A percentile compares a stretch with the other conserved stretches of the same genome.
These are phyloP conservation scores for Trichopoda pennipes DNA, from an alignment of 2,888 invertebrate species.

Conservation along the genomic window DNA sequence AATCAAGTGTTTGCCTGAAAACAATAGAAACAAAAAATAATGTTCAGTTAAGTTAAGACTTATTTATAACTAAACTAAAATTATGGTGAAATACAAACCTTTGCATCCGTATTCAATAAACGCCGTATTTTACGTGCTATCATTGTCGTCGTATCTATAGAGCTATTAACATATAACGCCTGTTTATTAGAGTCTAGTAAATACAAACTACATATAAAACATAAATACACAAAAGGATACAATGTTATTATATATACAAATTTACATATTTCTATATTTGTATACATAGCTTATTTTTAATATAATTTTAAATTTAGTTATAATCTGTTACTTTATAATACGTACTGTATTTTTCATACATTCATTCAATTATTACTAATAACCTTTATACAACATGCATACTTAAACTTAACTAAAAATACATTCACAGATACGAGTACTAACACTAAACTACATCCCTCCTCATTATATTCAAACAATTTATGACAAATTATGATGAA, in stretches of 20 bases:
- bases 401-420: constrained; percentile 1
- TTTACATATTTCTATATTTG: constrained; percentile 67
- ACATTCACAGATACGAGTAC: constrained; percentile 6
- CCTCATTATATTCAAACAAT: constrained; percentile 21
- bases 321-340: constrained; percentile 62
- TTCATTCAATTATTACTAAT: constrained; percentile 11
- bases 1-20: constrained; percentile 49
- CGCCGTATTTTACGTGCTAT: constrained; percentile 63
- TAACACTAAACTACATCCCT: constrained; percentile 20
- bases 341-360: constrained; percentile 28
- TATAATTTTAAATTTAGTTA: constrained; percentile 65
- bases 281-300: constrained; percentile 61
- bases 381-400: constrained; percentile 9
- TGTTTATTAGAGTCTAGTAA: constrained; percentile 75
- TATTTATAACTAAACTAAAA: constrained; percentile 1
- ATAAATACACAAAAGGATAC: constrained; percentile 36
- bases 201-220: constrained; percentile 60
- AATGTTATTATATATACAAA: constrained; percentile 52
- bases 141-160: constrained; percentile 68
- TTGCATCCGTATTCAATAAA: constrained; percentile 61
- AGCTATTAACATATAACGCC: constrained; percentile 69
- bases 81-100: not conserved
- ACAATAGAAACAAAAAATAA: constrained; percentile 61
- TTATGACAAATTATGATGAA: constrained; percentile 43
- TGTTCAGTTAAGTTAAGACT: constrained; percentile 51